Conservation (phyloP, 2,113 vertebrate species). For the Oryctolagus cuniculus region mOryCun1.1 NC_091438.1:50205001-50205500, state of each 20-base stretch:
- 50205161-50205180: neutral
- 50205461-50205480: neutral
- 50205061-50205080: neutral
- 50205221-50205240: neutral
- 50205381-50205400: neutral
- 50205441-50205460: neutral
- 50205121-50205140: conserved; percentile 6
- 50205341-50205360: neutral
- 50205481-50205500: too few species aligned
- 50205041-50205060: neutral
- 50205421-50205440: neutral
- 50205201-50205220: neutral
- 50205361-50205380: neutral
- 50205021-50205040: neutral
- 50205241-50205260: neutral
- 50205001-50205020: neutral
- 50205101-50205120: conserved; percentile 31
- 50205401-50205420: conserved; percentile 1
- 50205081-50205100: conserved; percentile 7
- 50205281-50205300: neutral
- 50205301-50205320: neutral
- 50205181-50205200: neutral
- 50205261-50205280: neutral
- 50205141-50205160: conserved; percentile 1
- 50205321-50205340: neutral